A percentile compares a stretch with the other conserved stretches of the same genome.
Conservation (phyloP, 2,797 vertebrate genomes). For the Eulemur coronatus region DNA sequence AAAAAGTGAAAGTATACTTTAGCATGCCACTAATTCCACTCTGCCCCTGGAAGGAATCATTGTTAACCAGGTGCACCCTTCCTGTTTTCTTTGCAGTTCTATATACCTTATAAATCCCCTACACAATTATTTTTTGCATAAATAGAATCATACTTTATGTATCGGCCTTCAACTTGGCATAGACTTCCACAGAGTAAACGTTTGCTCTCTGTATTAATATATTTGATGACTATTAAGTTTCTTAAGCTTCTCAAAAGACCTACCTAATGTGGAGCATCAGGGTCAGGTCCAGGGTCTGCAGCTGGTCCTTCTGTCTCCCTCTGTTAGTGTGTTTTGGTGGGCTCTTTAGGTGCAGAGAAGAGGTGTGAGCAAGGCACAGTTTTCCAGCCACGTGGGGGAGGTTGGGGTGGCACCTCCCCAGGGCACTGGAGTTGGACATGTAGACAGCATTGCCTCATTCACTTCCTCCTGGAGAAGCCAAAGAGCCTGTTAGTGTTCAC, state of each 20-base stretch:
- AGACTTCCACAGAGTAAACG: neutral
- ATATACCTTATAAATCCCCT: neutral
- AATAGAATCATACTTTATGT: neutral
- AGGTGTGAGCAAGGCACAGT: neutral
- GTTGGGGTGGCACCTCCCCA: rapidly evolving
- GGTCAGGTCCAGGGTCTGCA: neutral
- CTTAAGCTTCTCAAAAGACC: neutral
- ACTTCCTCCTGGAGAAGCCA: neutral
- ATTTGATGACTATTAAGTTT: neutral
- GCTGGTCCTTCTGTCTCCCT: neutral
- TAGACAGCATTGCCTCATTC: neutral
- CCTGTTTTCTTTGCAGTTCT: neutral
- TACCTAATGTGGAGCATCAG: neutral
- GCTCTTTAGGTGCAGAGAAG: neutral
- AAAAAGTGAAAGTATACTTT: neutral
- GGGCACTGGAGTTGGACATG: rapidly evolving
- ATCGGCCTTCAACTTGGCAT: neutral
- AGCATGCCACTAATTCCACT: no score
- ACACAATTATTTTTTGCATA: neutral
- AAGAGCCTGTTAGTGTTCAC: neutral
- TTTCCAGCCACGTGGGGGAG: neutral
- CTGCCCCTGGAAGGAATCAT: neutral
- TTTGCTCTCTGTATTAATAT: neutral
- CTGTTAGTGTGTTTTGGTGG: neutral
- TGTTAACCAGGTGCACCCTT: rapidly evolving